phyloP scores from a whole-genome alignment of 2,113 vertebrate species.

The Marmota flaviventris region DNA sequence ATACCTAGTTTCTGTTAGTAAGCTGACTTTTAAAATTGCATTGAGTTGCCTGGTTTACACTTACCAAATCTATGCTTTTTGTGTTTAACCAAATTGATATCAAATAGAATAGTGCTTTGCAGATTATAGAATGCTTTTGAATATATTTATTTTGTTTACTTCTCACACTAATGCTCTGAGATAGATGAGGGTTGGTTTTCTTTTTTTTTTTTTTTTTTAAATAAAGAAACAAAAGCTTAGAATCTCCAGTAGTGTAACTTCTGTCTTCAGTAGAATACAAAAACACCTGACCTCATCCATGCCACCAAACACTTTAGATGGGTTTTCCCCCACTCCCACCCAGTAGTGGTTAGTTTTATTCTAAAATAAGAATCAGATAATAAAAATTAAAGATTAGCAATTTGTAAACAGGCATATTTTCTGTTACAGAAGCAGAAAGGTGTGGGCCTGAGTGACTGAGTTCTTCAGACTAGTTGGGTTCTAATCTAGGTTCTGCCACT shows the following conservation, averaged over 20 bases:
- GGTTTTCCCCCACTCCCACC: background rate
- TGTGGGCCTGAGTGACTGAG: background rate
- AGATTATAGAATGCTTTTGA: conserved; percentile 8
- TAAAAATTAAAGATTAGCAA: background rate
- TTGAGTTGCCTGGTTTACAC: background rate
- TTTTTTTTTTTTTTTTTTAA: background rate
- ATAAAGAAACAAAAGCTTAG: background rate
- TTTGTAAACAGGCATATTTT: conserved; percentile 8
- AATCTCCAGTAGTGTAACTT: background rate
- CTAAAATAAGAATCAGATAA: conserved; percentile 12
- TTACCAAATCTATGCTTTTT: conserved; percentile 12
- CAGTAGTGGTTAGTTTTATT: conserved; percentile 39
- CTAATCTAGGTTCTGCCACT: background rate
- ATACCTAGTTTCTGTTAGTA: conserved; percentile 18
- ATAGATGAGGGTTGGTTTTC: background rate
- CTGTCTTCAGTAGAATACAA: background rate
- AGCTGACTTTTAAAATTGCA: background rate
- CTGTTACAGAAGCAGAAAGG: background rate
- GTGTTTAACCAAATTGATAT: background rate
- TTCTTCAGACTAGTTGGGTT: conserved; percentile 20
- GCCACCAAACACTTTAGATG: background rate
- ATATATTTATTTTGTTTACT: background rate
- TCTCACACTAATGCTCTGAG: background rate
- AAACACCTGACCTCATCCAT: background rate
- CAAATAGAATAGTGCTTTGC: background rate